A percentile compares a stretch with the other conserved stretches of the same genome.
phyloP scores from a whole-genome alignment of 1,140 invertebrate species.

The Caenorhabditis remanei region DNA sequence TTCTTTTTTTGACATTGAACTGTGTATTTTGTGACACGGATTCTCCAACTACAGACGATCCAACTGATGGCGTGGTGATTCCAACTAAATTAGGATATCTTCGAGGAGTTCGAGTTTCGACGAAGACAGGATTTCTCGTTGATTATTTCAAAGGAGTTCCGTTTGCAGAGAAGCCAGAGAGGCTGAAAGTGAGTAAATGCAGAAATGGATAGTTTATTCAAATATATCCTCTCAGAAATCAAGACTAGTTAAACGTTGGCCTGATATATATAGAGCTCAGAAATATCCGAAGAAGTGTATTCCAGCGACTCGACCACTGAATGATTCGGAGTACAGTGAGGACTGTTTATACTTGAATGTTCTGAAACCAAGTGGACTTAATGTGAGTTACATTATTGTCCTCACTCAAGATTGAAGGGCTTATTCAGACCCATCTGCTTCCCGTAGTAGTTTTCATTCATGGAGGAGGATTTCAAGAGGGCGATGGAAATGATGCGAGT shows the following conservation, averaged over 20 bases:
- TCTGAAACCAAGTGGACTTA: constrained; percentile 34
- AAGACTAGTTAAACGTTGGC: neutral
- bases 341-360: constrained; percentile 24
- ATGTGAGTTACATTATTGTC: neutral
- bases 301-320: neutral
- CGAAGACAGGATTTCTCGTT: constrained; percentile 5
- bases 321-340: constrained; percentile 8
- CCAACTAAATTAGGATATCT: neutral
- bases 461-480: constrained; percentile 46
- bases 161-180: constrained; percentile 27
- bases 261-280: neutral
- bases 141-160: constrained; percentile 46
- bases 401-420: neutral
- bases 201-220: neutral
- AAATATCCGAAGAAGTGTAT: constrained; percentile 14
- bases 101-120: neutral
- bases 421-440: too few relatives aligned
- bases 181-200: constrained; percentile 16
- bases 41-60: neutral
- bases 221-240: neutral
- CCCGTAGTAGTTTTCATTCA: constrained; percentile 34
- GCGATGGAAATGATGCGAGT: constrained; percentile 30
- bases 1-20: neutral
- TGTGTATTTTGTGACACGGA: constrained; percentile 2
- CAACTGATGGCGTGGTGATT: neutral